Base-by-base conservation (phyloP, 2,888 invertebrate species). In the Automeris io region DNA sequence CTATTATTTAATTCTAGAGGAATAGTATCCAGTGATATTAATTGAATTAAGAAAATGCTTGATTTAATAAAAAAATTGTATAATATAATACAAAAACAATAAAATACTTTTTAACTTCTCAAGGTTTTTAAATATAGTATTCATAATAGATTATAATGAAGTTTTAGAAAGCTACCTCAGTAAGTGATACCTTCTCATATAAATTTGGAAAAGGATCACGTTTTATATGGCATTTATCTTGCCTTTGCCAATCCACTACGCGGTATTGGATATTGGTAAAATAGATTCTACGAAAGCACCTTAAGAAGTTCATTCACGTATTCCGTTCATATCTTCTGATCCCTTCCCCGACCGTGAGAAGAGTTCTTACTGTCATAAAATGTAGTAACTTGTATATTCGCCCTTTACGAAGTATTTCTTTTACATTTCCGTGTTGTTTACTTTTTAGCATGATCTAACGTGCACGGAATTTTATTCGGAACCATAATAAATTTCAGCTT, bases 201-300 rank as follows among this genome's bases (percentile, higher is more conserved):
- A 54, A 51, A 51, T 56, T 56, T 41, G 40, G 46, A 51, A 52
- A 52, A 51, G 54, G 54, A 47, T 54, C 51, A 56, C 54, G 56
- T 52, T 48, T 43, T 48, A 43, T 53, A 43, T 42, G 47, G 49
- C 49, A 55, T 50, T 49, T 51, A 48, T 54, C 47, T 53, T 42
- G 29, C 38, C 39, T 37, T 35, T 41, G 31, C 45, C 42, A 45
- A 47, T 46, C 45, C 46, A 44, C 34, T 39, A 39, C 43, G 47
- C 36, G 49, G 46, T 41, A 44, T 44, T 52, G 46, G 46, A 47
- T 54, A 51, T 48, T 44, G 49, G 39, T 38, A 49, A 43, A 41
- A 48, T 46, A 41, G 43, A 49, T 53, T 49, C 51, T 48, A 48
- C 41, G 46, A 52, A 45, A 41, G 25, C 42, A 45, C 47, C 47